Evolutionary conservation across 2,797 vertebrate genomes (phyloP).

Genomic region (Bovichtus variegatus): DNA sequence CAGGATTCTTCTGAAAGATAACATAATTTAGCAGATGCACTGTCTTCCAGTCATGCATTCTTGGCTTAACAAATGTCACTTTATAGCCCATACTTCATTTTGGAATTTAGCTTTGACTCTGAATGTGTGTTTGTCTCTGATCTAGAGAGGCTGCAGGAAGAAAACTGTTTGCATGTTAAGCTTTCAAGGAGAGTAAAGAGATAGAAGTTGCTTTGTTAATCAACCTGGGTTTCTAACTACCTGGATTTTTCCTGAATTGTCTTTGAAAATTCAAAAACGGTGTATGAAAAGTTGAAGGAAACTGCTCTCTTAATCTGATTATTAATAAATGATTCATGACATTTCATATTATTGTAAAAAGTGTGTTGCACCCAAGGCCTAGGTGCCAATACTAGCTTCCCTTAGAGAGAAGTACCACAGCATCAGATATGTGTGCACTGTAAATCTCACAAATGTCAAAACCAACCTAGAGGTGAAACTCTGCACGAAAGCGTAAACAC

Average conservation of each 20-base stretch:
- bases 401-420: neutral
- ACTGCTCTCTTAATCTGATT: neutral
- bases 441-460: slow-evolving; percentile 12
- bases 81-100: neutral
- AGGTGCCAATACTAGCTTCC: neutral
- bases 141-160: neutral
- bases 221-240: neutral
- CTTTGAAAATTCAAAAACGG: neutral
- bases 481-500: neutral
- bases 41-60: neutral
- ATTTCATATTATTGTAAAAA: neutral
- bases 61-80: neutral
- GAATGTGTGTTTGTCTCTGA: neutral
- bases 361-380: neutral
- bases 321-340: neutral
- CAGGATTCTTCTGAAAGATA: neutral
- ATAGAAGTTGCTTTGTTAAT: neutral
- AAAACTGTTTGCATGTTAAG: neutral
- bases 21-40: neutral
- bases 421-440: neutral
- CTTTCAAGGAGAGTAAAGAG: neutral
- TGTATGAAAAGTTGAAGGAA: neutral
- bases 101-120: neutral
- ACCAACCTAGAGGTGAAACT: neutral
- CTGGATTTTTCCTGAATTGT: neutral